These are phyloP conservation scores for Lithophane semibrunnea DNA, from an alignment of 2,888 invertebrate species.

Conservation along the genomic window DNA sequence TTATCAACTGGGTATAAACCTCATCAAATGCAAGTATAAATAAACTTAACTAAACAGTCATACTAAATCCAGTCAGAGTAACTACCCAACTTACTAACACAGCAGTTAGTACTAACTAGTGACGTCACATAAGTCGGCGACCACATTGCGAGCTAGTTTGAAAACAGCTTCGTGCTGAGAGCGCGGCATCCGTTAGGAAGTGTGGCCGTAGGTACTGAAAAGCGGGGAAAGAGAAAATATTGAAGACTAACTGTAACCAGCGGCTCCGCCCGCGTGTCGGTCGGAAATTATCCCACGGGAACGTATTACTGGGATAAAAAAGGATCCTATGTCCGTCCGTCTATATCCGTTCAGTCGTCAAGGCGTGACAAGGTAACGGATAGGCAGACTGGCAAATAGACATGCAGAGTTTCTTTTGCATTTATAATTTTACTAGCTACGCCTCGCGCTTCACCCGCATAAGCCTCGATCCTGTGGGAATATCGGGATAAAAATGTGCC, in stretches of 20 bases:
- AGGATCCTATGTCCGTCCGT: not conserved
- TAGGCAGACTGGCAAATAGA: not conserved
- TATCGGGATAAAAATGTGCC: too few relatives aligned
- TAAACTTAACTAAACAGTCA: not conserved
- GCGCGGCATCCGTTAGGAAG: not conserved
- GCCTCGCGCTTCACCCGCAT: too few relatives aligned
- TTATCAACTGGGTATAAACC: not conserved
- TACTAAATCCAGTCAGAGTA: not conserved
- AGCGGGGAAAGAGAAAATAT: conserved; percentile 6
- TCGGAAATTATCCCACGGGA: not conserved
- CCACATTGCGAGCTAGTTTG: conserved; percentile 49
- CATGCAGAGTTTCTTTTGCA: not conserved
- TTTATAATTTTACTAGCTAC: too few relatives aligned
- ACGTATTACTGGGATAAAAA: not conserved
- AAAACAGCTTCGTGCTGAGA: conserved; percentile 33
- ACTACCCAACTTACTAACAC: not conserved
- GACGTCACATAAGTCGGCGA: conserved; percentile 16
- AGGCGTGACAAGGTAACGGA: too few relatives aligned
- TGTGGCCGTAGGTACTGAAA: not conserved
- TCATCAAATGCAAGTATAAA: not conserved
- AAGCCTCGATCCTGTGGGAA: too few relatives aligned
- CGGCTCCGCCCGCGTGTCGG: not conserved
- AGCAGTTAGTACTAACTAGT: not conserved
- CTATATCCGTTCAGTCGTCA: not conserved
- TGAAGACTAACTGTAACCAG: not conserved